Conservation (phyloP, 2,888 invertebrate species). For the Oligia fasciuncula region DNA sequence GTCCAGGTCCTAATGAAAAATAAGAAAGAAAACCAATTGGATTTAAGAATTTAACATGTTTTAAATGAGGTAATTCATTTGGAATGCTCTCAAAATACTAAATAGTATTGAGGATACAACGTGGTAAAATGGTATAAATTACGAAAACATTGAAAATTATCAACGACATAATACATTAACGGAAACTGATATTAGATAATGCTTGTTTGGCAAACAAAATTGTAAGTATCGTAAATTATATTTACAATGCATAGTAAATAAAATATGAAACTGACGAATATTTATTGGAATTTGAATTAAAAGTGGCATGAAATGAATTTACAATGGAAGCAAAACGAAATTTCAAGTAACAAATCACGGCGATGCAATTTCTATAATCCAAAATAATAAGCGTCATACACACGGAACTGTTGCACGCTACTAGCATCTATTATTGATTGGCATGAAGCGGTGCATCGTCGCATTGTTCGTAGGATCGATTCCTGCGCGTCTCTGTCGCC, state of each 20-base stretch:
- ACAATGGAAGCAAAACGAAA: conserved; percentile 4
- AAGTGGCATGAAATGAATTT: conserved; percentile 22
- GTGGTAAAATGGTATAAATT: neutral
- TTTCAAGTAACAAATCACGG: conserved; percentile 36
- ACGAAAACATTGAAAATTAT: conserved; percentile 29
- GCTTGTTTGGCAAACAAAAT: conserved; percentile 47
- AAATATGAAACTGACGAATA: conserved; percentile 9
- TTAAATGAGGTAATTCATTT: conserved; percentile 23
- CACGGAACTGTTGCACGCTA: conserved; percentile 62
- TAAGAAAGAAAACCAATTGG: neutral
- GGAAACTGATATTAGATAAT: conserved; percentile 47
- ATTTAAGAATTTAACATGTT: neutral
- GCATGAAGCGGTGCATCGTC: conserved; percentile 81
- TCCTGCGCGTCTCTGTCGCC: conserved; percentile 83
- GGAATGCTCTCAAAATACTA: conserved; percentile 10
- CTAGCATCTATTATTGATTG: conserved; percentile 85
- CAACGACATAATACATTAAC: conserved; percentile 31
- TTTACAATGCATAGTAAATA: conserved; percentile 11
- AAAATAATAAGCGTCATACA: conserved; percentile 35
- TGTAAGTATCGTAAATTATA: conserved; percentile 7
- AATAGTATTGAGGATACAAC: conserved; percentile 16
- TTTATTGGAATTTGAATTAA: conserved; percentile 13
- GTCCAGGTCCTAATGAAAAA: neutral
- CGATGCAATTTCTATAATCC: conserved; percentile 53
- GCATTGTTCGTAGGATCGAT: conserved; percentile 87